Evolutionary conservation across 2,797 vertebrate species (phyloP).

Genomic region (Helostoma temminkii): DNA sequence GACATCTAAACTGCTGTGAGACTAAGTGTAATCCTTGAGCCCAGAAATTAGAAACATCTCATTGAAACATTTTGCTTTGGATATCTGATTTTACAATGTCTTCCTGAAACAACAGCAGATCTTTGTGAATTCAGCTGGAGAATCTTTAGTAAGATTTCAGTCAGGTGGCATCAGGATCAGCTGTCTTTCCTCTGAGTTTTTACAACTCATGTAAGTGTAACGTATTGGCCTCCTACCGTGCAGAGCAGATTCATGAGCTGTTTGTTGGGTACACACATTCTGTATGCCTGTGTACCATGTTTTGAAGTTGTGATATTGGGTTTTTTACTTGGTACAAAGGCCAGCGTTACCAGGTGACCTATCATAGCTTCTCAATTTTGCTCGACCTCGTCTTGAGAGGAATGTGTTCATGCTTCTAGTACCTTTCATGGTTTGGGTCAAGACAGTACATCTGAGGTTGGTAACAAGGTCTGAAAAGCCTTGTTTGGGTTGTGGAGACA

Average conservation of each 20-base stretch:
- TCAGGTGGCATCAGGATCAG: not conserved
- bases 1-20: not conserved
- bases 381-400: not conserved
- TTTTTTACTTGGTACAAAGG: conserved; percentile 20
- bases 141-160: not conserved
- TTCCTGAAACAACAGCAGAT: not conserved
- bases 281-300: conserved; percentile 16
- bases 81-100: conserved; percentile 7
- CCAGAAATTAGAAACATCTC: conserved; percentile 11
- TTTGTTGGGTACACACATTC: conserved; percentile 43
- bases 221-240: no score
- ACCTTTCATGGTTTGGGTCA: conserved; percentile 22
- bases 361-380: conserved; percentile 22
- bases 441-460: not conserved
- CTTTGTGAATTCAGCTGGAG: not conserved
- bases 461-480: conserved; percentile 7
- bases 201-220: no score
- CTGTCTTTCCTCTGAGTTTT: not conserved
- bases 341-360: conserved; percentile 17
- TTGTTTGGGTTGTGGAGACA: not conserved
- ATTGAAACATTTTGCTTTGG: conserved; percentile 1
- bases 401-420: not conserved
- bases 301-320: conserved; percentile 17
- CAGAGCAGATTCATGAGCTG: conserved; percentile 58
- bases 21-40: conserved; percentile 4